Percentiles rank a stretch among this genome's conserved stretches.
phyloP scores from a whole-genome alignment of 1,140 invertebrate species.

The Drosophila neocordata region DNA sequence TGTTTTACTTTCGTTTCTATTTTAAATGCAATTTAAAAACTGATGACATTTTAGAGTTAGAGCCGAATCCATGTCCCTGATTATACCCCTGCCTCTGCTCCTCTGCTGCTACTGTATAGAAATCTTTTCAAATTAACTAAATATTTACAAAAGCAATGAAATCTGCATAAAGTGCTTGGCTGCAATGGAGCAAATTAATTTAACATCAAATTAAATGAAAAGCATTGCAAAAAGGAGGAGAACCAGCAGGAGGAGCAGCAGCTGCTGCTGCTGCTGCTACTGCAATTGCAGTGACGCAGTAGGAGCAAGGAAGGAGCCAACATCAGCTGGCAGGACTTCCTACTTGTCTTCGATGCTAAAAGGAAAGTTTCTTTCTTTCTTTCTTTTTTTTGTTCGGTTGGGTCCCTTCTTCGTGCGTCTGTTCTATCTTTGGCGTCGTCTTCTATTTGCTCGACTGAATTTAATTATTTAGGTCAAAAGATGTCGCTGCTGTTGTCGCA shows the following conservation, averaged over 20 bases:
- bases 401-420: neutral
- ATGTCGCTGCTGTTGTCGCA: constrained; percentile 44
- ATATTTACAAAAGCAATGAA: constrained; percentile 71
- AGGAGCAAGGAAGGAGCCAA: neutral
- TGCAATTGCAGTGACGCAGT: constrained; percentile 15
- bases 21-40: constrained; percentile 8
- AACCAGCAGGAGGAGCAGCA: constrained; percentile 6
- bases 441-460: constrained; percentile 51
- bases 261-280: constrained; percentile 8
- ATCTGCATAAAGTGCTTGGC: constrained; percentile 53
- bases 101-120: constrained; percentile 4
- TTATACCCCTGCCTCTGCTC: neutral
- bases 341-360: constrained; percentile 46
- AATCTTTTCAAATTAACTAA: constrained; percentile 68
- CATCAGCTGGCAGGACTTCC: constrained; percentile 24
- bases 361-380: constrained; percentile 54
- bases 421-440: constrained; percentile 17
- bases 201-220: constrained; percentile 77
- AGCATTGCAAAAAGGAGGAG: constrained; percentile 38
- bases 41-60: constrained; percentile 4
- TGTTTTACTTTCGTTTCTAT: constrained; percentile 2
- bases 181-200: constrained; percentile 68
- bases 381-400: neutral
- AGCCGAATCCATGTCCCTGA: neutral
- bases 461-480: constrained; percentile 80